These are phyloP conservation scores for Lates japonicus DNA, from an alignment of 2,797 vertebrate species.

Conservation along the genomic window DNA sequence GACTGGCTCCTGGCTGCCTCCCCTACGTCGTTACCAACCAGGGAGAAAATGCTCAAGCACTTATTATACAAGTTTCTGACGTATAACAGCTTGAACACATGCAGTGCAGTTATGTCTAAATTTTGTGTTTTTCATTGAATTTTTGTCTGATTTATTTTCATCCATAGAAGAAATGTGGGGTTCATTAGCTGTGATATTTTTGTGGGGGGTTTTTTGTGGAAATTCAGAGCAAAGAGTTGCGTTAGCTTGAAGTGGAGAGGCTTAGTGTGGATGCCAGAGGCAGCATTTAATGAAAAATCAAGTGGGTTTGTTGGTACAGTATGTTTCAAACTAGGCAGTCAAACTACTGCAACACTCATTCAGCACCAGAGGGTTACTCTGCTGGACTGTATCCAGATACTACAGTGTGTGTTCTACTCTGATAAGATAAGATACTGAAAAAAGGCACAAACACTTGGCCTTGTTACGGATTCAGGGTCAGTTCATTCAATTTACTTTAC, in stretches of 20 bases:
- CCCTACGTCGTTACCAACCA: neutral
- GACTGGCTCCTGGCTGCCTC: slow-evolving; percentile 27
- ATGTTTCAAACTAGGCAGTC: slow-evolving; percentile 22
- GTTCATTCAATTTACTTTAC: neutral
- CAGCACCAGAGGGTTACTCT: slow-evolving; percentile 23
- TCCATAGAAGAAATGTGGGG: neutral
- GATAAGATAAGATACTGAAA: slow-evolving; percentile 16
- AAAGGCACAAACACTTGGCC: neutral
- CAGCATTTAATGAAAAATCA: slow-evolving; percentile 41
- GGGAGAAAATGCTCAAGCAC: slow-evolving; percentile 7
- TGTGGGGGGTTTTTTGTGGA: slow-evolving; percentile 1
- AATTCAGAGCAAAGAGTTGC: slow-evolving; percentile 7
- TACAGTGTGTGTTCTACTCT: slow-evolving; percentile 1
- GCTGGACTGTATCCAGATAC: slow-evolving; percentile 4
- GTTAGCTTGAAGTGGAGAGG: slow-evolving; percentile 19
- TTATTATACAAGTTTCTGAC: slow-evolving; percentile 13
- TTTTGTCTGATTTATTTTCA: neutral
- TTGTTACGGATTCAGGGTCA: slow-evolving; percentile 1
- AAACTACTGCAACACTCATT: slow-evolving; percentile 28
- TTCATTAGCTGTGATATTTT: slow-evolving; percentile 6
- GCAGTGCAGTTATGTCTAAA: slow-evolving; percentile 8
- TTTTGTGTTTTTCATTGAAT: neutral
- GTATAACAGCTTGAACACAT: neutral
- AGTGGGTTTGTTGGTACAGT: slow-evolving; percentile 34
- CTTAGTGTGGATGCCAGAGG: slow-evolving; percentile 32